Evolutionary conservation across 1,140 invertebrate species (phyloP), one percentile per base, ranked within the genome.

Genomic region (Zelostemma sp.): DNA sequence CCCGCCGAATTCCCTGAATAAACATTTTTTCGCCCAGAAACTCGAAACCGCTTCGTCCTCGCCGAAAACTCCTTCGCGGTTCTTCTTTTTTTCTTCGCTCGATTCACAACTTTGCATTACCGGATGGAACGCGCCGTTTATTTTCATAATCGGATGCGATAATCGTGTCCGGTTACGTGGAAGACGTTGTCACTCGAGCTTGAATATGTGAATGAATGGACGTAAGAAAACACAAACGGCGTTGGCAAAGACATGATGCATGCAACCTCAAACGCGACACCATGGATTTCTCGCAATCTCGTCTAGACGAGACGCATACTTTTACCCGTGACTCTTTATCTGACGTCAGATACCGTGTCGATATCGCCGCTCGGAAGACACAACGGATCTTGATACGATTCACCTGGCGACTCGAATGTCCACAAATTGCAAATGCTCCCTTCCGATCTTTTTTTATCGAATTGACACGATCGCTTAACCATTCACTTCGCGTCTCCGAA

Each of bases 231-330:
- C 9, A 38, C 35, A 38, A 12, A 11, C 35, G 35, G 9, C 35
- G 35, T 11, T 12, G 9, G 3, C 4, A 14, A 41, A 3, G 14
- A 15, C n/a, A 15, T 6, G 40, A 38, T 11, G 35, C 14, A 41
- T 41, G 40, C 14, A 41, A 8, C 38, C 1, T 4, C 35, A 61
- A 45, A 21, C 48, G 25, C 68, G 60, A 67, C 21, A 25, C 58
- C 65, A 35, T 61, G 55, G 69, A 31, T 63, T 69, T 68, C 67
- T 72, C 61, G 57, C 64, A 74, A 75, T 75, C 74, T 75, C 66
- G 74, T 75, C 74, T 75, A 74, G 74, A 75, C 74, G 51, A 38
- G 38, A 66, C 61, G 68, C 68, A 28, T 15, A 28, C 47, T 49
- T 31, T 17, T 14, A 0, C 15, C n/a, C 19, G 18, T 28, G 28